These are phyloP conservation scores for Hiodon tergisus DNA, from an alignment of 2,113 vertebrate genomes.

Conservation along the genomic window DNA sequence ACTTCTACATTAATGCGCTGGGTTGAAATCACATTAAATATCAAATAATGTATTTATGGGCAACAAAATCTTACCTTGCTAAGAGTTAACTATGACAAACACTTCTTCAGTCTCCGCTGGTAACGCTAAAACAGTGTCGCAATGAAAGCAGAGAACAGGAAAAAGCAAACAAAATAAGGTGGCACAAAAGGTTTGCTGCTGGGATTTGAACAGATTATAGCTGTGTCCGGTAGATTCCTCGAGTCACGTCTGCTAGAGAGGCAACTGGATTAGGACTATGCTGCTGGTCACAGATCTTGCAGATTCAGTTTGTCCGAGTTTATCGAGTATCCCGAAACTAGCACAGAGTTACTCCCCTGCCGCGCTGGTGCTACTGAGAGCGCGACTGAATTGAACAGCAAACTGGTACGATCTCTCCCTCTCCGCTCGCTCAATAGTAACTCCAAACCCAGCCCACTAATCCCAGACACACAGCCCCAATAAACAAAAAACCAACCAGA, in stretches of 20 bases:
- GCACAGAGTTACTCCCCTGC: conserved; percentile 60
- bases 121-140: not conserved
- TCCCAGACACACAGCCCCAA: conserved; percentile 30
- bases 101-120: not conserved
- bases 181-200: conserved; percentile 16
- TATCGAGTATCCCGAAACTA: conserved; percentile 53
- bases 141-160: conserved; percentile 20
- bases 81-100: not conserved
- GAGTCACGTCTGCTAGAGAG: conserved; percentile 37
- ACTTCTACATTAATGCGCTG: not conserved
- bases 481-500: conserved; percentile 30
- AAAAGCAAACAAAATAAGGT: conserved; percentile 10
- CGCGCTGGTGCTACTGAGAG: conserved; percentile 60
- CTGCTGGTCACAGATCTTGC: conserved; percentile 44
- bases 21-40: conserved; percentile 4
- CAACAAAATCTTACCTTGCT: conserved; percentile 20
- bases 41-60: not conserved
- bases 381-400: conserved; percentile 56
- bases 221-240: conserved; percentile 48
- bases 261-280: conserved; percentile 43
- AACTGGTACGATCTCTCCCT: conserved; percentile 53
- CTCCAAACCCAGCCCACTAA: conserved; percentile 60
- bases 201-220: conserved; percentile 33
- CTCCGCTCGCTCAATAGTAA: conserved; percentile 43
- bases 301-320: conserved; percentile 49